These are phyloP conservation scores for Tetraodon nigroviridis DNA, from an alignment of 2,113 vertebrate species.

Conservation along the genomic window DNA sequence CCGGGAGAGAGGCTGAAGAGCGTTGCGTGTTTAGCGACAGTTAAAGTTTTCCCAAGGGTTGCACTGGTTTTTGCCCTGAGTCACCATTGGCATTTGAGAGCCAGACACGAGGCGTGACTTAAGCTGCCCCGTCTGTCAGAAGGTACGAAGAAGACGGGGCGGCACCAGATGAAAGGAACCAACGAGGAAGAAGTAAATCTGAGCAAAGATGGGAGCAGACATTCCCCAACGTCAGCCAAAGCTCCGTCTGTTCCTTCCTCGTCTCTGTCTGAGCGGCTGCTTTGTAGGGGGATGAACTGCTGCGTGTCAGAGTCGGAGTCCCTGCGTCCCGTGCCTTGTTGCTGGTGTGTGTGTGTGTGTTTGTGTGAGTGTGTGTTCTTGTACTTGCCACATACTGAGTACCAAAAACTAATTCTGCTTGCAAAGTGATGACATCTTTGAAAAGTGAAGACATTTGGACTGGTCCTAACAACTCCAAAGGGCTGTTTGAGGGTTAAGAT, in stretches of 20 bases:
- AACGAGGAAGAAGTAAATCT: conserved; percentile 56
- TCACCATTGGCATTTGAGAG: conserved; percentile 25
- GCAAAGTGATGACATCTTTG: too few relatives aligned
- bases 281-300: conserved; percentile 44
- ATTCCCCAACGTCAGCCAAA: conserved; percentile 52
- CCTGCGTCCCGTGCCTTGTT: conserved; percentile 24
- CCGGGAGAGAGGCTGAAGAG: too few relatives aligned
- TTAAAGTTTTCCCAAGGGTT: conserved; percentile 3
- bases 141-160: conserved; percentile 8
- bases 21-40: not conserved
- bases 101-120: conserved; percentile 17
- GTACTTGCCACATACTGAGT: too few relatives aligned
- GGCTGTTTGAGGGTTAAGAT: too few relatives aligned
- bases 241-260: conserved; percentile 40
- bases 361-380: not conserved
- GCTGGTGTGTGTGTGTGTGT: conserved; percentile 13
- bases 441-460: too few relatives aligned
- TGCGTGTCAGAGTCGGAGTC: conserved; percentile 45
- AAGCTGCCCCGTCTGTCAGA: conserved; percentile 32
- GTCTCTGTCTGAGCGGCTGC: conserved; percentile 35
- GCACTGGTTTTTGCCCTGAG: conserved; percentile 17
- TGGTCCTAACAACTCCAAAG: too few relatives aligned
- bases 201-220: conserved; percentile 42
- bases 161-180: conserved; percentile 49
- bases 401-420: too few relatives aligned